These are phyloP conservation scores for Strigops habroptila DNA, from an alignment of 2,113 vertebrate genomes.

Conservation along the genomic window DNA sequence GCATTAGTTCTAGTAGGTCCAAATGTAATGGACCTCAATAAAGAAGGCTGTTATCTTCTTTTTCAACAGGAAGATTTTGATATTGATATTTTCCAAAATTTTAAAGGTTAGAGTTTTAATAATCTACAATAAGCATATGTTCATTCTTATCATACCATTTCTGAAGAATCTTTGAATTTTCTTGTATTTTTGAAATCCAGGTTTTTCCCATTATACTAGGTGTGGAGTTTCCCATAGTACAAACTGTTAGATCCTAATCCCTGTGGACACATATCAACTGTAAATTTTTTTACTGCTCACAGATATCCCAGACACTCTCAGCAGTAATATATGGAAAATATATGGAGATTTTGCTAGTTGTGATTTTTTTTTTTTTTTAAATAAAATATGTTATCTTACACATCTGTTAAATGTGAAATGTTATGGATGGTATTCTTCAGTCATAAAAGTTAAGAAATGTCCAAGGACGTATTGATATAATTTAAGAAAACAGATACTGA, in stretches of 20 bases:
- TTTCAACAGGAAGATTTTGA: background rate
- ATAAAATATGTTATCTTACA: background rate
- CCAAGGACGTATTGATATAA: background rate
- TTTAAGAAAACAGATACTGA: background rate
- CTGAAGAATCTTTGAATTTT: background rate
- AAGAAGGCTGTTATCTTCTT: background rate
- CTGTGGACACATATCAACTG: background rate
- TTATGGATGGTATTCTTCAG: background rate
- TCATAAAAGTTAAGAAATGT: background rate
- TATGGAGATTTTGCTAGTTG: background rate
- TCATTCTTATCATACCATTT: background rate
- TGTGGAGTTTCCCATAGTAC: background rate
- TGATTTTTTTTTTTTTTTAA: background rate
- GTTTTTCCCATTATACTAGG: background rate
- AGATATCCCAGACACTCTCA: accelerated
- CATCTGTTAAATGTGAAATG: background rate
- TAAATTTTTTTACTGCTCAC: background rate
- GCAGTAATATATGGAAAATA: background rate
- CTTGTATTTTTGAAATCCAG: background rate
- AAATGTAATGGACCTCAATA: background rate
- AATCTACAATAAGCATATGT: background rate
- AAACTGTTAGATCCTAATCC: background rate
- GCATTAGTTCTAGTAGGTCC: background rate
- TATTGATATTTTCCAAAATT: background rate
- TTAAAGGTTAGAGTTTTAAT: background rate